Evolutionary conservation across 2,797 vertebrate species (phyloP), one percentile per base, ranked within the genome.

Genomic region (Esox lucius): DNA sequence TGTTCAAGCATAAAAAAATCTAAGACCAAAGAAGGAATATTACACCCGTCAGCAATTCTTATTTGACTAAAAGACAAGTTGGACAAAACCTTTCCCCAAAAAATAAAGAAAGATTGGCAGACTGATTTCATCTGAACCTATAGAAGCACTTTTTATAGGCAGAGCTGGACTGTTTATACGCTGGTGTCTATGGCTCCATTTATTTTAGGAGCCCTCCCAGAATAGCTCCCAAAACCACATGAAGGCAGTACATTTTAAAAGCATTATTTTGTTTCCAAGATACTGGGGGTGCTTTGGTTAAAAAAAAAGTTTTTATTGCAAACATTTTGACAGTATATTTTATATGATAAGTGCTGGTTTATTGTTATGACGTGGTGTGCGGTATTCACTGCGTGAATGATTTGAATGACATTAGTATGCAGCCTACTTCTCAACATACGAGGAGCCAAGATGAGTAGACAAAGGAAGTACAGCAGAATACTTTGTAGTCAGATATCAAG

Each of bases 311-410:
- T 72, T 76, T 71, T 46, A 13, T 26, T 15, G 5, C 17, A 17
- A 31, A 78, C 39, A 17, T 62, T 69, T 75, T 78, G 72, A 77
- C 31, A 42, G 26, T 26, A 3, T 16, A 77, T 4, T 16, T 70
- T 68, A 75, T 42, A 35, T 7, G 6, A 16, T 16, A 13, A 72
- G n/a, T 46, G 16, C 19, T 13, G 16, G 49, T 49, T 17, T 2
- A 19, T 39, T 13, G 65, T 46, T 51, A 35, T n/a, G 13, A 42
- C 46, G 17, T 11, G 16, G 22, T 71, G 69, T 56, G 42, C 12
- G 70, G 26, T 17, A 33, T 19, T 71, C 49, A 4, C 19, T 71
- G 70, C 19, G 62, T 65, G 53, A 22, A 31, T 69, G 42, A 75
- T 33, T n/a, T n/a, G 68, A 39, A 39, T 64, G 19, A 71, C 49